Evolutionary conservation across 2,888 invertebrate genomes (phyloP).

Genomic region (Cosmia trapezina): DNA sequence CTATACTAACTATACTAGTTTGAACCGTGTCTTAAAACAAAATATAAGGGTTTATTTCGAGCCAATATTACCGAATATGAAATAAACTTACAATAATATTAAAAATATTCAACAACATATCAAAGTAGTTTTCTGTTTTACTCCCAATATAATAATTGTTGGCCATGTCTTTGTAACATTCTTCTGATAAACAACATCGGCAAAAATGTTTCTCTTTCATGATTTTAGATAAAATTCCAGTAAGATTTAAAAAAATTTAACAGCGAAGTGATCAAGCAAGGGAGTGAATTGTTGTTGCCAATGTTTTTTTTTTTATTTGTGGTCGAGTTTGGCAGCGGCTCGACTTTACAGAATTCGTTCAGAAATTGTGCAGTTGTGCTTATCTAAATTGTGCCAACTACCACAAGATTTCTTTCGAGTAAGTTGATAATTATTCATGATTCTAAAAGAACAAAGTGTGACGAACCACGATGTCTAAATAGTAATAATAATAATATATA

Average conservation of each 20-base stretch:
- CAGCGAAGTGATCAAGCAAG: no score
- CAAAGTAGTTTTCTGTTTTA: constrained; percentile 60
- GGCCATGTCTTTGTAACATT: constrained; percentile 63
- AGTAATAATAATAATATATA: no score
- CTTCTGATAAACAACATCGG: constrained; percentile 63
- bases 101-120: constrained; percentile 58
- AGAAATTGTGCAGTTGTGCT: neutral
- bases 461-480: no score
- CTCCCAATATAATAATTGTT: constrained; percentile 51
- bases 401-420: no score
- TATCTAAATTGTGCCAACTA: no score
- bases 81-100: constrained; percentile 52
- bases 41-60: neutral
- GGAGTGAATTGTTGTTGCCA: neutral
- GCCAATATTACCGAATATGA: neutral
- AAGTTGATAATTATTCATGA: no score
- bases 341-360: neutral
- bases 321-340: no score
- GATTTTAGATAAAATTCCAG: neutral
- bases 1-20: no score
- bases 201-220: constrained; percentile 60
- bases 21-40: no score
- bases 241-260: neutral
- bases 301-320: neutral
- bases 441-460: no score